phyloP scores from a whole-genome alignment of 2,888 invertebrate species.

The Sthenelais limicola region DNA sequence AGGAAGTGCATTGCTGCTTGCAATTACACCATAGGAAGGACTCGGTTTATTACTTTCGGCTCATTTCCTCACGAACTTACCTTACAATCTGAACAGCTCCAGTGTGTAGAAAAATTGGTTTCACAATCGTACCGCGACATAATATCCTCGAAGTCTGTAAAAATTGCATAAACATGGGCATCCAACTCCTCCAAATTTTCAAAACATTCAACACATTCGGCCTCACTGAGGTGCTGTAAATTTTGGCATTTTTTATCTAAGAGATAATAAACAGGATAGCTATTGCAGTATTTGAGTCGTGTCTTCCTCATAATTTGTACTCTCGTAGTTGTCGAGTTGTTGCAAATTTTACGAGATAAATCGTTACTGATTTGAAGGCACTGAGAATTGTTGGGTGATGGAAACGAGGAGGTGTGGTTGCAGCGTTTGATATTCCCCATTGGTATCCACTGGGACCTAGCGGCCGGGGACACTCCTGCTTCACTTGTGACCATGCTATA shows the following conservation, averaged over 20 bases:
- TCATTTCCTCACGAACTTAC: conserved; percentile 20
- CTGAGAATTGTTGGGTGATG: too few relatives aligned
- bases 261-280: conserved; percentile 16
- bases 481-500: too few relatives aligned
- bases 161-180: conserved; percentile 11
- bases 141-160: conserved; percentile 28
- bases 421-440: too few relatives aligned
- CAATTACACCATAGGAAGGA: not conserved
- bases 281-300: conserved; percentile 14
- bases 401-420: too few relatives aligned
- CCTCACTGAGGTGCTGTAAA: not conserved
- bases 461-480: too few relatives aligned
- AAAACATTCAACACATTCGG: not conserved
- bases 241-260: not conserved
- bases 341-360: not conserved
- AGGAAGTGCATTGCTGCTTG: too few relatives aligned
- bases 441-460: too few relatives aligned
- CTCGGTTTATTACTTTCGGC: not conserved
- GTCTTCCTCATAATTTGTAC: not conserved
- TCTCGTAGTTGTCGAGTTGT: not conserved
- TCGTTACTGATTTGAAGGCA: conserved; percentile 19
- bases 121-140: conserved; percentile 24
- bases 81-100: conserved; percentile 28
- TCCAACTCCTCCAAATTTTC: conserved; percentile 4
- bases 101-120: conserved; percentile 21